Base-by-base conservation (phyloP, 2,888 invertebrate genomes). In the Unio pictorum region DNA sequence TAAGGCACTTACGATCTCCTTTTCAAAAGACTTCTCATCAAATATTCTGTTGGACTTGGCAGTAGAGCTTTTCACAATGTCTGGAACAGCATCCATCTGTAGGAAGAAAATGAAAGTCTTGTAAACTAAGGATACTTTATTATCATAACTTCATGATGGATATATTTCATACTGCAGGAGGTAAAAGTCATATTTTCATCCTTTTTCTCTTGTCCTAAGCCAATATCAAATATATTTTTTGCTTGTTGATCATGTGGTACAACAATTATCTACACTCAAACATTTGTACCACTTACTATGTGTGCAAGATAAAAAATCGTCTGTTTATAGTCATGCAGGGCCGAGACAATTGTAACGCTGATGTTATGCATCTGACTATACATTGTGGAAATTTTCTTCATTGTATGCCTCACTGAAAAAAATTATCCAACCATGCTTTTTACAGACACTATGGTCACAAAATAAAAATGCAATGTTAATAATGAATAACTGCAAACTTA, bases 1-100 rank as follows among this genome's bases (percentile, higher is more conserved):
- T 59, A 59, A 11, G 15, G 45, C 45, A 84, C 87, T 82, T 75
- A 86, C 87, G 78, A 89, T 87, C 77, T 89, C 89, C 73, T 87
- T 94, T 89, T 97, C 97, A 79, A 97, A 96, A 63, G 96, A 95
- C 81, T 93, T 93, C 86, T 94, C 94, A 68, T 94, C 95, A 84
- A 94, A 93, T n/a, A 63, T 54, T 64, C 73, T 71, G 30, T 83
- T 80, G 20, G 69, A 64, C 61, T 74, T 78, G 61, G 81, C 79
- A 59, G 83, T 83, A 3, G 86, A 86, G 68, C 85, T 86, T 67
- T 84, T 84, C 28, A 87, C 84, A 71, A 87, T 84, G 68, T 87
- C 87, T 7, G 87, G 87, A 2, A 86, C 82, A 70, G 81, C 74
- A 68, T 86, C 83, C 74, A 83, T 78, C 84, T 85, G 71, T 26